Evolutionary conservation across 2,888 invertebrate species (phyloP), one percentile per base, ranked within the genome.

Genomic region (Dioctria rufipes): DNA sequence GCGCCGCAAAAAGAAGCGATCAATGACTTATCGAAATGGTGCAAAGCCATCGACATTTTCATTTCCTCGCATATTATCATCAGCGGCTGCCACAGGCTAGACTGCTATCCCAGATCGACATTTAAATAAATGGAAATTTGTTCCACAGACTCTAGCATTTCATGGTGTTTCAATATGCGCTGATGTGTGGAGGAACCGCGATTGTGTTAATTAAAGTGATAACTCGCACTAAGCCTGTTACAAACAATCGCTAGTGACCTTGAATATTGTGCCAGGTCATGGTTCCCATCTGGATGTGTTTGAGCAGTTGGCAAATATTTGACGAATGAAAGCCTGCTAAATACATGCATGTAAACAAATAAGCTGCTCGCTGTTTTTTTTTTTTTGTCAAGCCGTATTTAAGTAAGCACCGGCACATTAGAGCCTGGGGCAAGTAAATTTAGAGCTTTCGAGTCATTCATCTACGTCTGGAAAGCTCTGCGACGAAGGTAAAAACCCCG

Each of bases 231-330:
- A 40, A 11, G 8, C 8, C 8, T 40, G 63, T 65, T 42, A 40
- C 65, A 65, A 65, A 65, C 65, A 65, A 65, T 65, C 65, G 49
- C 39, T 40, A 71, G 54, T 71, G 71, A 54, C 71, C 71, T 71
- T 71, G 71, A 71, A 54, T 71, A 39, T 71, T 71, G 71, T 54
- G 51, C 54, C 71, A 71, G 71, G 71, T 71, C 71, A 71, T 71
- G 71, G 71, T 71, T 54, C 54, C 40, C 39, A 69, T 46, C 65
- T 51, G 51, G 49, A 71, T 39, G 49, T 51, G 51, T 39, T 37
- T 46, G 46, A 69, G 25, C 69, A 51, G n/a, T 51, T 25, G 42
- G 65, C 42, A 65, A 65, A 65, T 65, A 65, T 65, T 65, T 65
- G 65, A 42, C 40, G 65, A 65, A 39, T 42, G 40, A 8, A 11